A percentile compares a stretch with the other conserved stretches of the same genome.
phyloP scores from a whole-genome alignment of 1,140 invertebrate species.

The Panulirus ornatus region DNA sequence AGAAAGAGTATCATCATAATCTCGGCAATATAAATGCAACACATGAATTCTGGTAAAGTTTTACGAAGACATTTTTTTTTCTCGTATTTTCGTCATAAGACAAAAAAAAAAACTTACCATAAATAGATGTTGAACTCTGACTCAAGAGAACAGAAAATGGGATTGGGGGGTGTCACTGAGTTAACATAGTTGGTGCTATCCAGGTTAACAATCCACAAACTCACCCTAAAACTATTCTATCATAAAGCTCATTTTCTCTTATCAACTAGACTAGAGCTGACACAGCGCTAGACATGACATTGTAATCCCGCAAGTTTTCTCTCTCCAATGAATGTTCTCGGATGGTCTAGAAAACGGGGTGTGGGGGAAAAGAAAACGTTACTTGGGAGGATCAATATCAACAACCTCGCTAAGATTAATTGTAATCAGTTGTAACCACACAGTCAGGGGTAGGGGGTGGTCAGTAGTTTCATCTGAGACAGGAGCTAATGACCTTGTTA shows the following conservation, averaged over 20 bases:
- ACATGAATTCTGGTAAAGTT: not conserved
- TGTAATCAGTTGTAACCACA: too few species aligned
- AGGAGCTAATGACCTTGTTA: too few species aligned
- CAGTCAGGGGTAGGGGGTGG: too few species aligned
- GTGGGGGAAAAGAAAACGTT: slow-evolving; percentile 9
- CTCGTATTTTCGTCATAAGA: not conserved
- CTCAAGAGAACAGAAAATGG: not conserved
- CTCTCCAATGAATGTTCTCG: not conserved
- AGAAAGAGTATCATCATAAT: slow-evolving; percentile 7
- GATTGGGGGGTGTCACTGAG: not conserved
- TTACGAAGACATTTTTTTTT: not conserved
- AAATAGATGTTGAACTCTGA: slow-evolving; percentile 1
- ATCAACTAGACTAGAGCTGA: slow-evolving; percentile 56
- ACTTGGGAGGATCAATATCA: not conserved
- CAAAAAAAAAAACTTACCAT: slow-evolving; percentile 3
- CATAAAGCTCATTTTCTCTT: slow-evolving; percentile 49
- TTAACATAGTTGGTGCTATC: slow-evolving; percentile 1
- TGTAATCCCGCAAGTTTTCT: not conserved
- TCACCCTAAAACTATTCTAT: slow-evolving; percentile 54
- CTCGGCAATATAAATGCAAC: not conserved
- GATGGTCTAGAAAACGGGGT: slow-evolving; percentile 7
- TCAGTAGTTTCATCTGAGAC: too few species aligned
- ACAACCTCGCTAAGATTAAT: not conserved
- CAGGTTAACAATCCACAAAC: slow-evolving; percentile 31
- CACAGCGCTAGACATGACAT: slow-evolving; percentile 20